Conservation (phyloP, 2,113 vertebrate genomes). For the Calypte anna region DNA sequence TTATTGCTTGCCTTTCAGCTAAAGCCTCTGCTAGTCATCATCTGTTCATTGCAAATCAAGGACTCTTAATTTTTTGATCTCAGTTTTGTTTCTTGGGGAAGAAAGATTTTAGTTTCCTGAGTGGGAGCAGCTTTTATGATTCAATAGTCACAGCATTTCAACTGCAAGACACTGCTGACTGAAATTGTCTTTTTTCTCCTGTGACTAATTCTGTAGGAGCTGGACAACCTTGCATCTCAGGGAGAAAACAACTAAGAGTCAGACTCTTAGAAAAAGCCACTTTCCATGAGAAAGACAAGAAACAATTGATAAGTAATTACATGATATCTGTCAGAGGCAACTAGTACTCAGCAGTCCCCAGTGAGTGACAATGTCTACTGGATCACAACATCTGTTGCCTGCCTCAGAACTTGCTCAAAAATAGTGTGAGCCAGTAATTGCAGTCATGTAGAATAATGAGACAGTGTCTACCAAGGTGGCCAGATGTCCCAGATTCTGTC, state of each 20-base stretch:
- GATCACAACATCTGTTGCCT: neutral
- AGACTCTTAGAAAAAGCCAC: neutral
- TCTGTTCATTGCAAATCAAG: neutral
- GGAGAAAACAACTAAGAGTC: neutral
- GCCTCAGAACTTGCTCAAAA: neutral
- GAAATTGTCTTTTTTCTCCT: neutral
- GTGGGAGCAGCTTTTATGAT: neutral
- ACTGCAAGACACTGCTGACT: neutral
- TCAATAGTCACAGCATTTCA: neutral
- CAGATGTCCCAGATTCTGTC: neutral
- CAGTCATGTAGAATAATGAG: neutral
- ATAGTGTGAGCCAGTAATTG: fast-evolving
- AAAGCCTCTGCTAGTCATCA: neutral
- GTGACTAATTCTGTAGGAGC: neutral
- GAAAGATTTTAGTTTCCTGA: neutral
- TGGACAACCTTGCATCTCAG: fast-evolving
- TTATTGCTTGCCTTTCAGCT: neutral
- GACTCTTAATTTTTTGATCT: neutral
- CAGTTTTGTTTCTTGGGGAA: neutral
- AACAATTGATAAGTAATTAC: neutral
- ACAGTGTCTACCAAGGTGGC: neutral
- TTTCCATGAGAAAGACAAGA: neutral
- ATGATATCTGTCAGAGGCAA: neutral
- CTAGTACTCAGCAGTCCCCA: neutral
- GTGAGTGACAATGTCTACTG: neutral